Evolutionary conservation across 2,113 vertebrate species (phyloP).

Genomic region (Myrmophylax atrothorax): DNA sequence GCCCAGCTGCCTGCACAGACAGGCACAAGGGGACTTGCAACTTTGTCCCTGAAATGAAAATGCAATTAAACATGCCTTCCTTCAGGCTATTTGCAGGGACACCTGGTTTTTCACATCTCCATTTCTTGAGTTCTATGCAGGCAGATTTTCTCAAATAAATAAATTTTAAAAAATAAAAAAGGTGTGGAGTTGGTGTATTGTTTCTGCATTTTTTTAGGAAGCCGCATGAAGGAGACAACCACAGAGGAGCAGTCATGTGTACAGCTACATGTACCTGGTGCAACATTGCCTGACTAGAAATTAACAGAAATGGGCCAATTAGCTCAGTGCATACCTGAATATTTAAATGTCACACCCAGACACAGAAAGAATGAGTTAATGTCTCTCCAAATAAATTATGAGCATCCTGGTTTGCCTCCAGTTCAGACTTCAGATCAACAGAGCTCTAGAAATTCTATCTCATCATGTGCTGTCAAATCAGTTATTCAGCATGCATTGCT

Average conservation of each 20-base stretch:
- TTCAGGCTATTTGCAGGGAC: not conserved
- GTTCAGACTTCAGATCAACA: constrained; percentile 3
- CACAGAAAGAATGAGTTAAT: not conserved
- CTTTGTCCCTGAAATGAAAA: not conserved
- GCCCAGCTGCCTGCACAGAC: not conserved
- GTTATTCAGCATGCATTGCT: not conserved
- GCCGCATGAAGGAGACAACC: not conserved
- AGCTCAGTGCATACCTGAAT: not conserved
- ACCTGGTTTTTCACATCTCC: not conserved
- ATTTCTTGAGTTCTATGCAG: not conserved
- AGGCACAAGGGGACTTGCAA: not conserved
- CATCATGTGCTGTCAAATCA: constrained; percentile 8
- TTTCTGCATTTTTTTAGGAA: not conserved
- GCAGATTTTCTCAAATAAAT: not conserved
- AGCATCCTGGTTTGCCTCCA: not conserved
- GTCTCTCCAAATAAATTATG: not conserved
- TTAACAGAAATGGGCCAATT: not conserved
- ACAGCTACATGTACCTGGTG: not conserved
- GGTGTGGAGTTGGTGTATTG: not conserved
- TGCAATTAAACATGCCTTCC: not conserved
- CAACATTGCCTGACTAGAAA: not conserved
- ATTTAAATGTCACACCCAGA: not conserved
- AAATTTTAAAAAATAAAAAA: not conserved
- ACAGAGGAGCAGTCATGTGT: not conserved
- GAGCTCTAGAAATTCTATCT: constrained; percentile 16